Base-by-base conservation (phyloP, 2,888 invertebrate genomes). In the Pyrochroa serraticornis region DNA sequence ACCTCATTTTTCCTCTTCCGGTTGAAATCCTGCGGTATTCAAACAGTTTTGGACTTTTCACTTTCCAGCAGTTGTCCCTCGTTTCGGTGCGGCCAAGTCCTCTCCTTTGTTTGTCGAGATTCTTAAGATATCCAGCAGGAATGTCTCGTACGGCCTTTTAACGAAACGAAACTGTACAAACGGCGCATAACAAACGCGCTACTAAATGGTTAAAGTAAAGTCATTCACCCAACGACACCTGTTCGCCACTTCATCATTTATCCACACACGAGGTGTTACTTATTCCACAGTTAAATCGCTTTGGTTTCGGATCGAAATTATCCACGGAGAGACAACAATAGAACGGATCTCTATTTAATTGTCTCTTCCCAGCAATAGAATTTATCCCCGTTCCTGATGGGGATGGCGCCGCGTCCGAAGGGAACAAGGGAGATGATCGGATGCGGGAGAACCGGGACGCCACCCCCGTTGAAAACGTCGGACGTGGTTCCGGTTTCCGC, bases 171-270 rank as follows among this genome's bases (percentile, higher is more conserved):
- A 47, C 47, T 47, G 47, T 47, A 47, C 38, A 31, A 22, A 22
- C 22, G 22, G 30, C 3, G 30, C 31, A 30, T 22, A 10, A 12
- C 46, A 37, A 46, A 46, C 7, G 46, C 12, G 32, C 31, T 43
- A 33, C 43, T 43, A 43, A 43, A 43, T 32, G 32, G 9, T 32
- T 41, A 14, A 22, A 22, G 22, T 22, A 3, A 12, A 45, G 52
- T 53, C 52, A 38, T 53, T 53, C 52, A 53, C 52, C 52, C 52
- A 37, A 44, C 32, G 44, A 44, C 52, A 52, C 52, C 52, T 53
- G 52, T 39, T 52, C 7, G 12, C 22, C 22, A 22, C 2, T 45
- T 32, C 14, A 30, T 33, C 38, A 34, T 9, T 14, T 38, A 22
- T 49, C 38, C 49, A 39, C 41, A 39, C 47, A 31, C 45, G 9